phyloP scores from a whole-genome alignment of 2,888 invertebrate genomes.

The Hyalella azteca region DNA sequence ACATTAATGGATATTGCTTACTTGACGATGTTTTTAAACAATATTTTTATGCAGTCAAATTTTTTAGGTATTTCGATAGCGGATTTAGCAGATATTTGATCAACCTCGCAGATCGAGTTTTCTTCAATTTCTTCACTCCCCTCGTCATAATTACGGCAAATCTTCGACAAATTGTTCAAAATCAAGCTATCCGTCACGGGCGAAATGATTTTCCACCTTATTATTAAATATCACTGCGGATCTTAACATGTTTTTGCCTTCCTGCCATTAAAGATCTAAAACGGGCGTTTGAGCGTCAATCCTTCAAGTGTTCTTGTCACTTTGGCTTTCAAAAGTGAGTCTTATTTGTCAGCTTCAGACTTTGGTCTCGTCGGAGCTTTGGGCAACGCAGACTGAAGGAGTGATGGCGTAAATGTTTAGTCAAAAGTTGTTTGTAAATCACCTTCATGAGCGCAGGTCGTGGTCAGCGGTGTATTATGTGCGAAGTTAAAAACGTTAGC shows the following conservation, averaged over 20 bases:
- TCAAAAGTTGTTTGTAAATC: neutral
- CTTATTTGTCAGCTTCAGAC: neutral
- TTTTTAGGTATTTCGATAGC: too few relatives aligned
- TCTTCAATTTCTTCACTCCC: neutral
- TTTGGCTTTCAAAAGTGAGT: neutral
- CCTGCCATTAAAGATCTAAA: neutral
- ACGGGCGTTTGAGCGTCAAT: too few relatives aligned
- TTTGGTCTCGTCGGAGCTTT: neutral
- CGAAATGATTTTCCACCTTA: neutral
- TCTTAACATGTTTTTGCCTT: neutral
- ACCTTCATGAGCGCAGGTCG: neutral
- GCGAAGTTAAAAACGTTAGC: conserved; percentile 6
- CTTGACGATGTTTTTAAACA: too few relatives aligned
- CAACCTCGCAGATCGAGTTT: too few relatives aligned
- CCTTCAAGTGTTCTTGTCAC: neutral
- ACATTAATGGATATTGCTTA: too few relatives aligned
- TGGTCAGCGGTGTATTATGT: neutral
- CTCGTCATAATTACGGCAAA: neutral
- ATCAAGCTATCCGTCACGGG: neutral
- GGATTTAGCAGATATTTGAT: too few relatives aligned
- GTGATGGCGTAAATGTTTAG: conserved; percentile 21
- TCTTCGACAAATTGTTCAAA: neutral
- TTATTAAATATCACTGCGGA: neutral
- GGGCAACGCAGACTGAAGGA: neutral
- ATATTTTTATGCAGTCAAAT: too few relatives aligned